Evolutionary conservation across 2,113 vertebrate genomes (phyloP), one percentile per base, ranked within the genome.

Genomic region (Carettochelys insculpta): DNA sequence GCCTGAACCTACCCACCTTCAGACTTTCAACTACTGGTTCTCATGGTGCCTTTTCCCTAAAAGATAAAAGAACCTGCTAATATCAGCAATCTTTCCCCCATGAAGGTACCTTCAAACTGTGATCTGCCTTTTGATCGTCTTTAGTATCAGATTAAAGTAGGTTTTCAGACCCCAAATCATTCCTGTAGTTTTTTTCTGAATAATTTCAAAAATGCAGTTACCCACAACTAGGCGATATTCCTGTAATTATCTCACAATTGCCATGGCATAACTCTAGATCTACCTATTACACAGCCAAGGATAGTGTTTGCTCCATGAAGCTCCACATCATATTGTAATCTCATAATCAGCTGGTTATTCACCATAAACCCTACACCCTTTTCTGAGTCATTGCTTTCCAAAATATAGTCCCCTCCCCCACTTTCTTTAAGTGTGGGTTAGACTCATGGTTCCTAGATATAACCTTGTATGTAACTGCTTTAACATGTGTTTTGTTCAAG

Each of bases 341-440:
- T 95, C 94, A 95, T 78, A 90, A 92, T 94, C 92, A 96, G 93
- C 86, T 78, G 78, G 48, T 90, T 91, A 95, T 38, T 87, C 87
- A 96, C 75, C 87, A 95, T 89, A 92, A n/a, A 50, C 85, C 84
- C 80, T 20, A 2, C 93, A 91, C 86, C 43, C 93, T 95, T 96
- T 95, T 95, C 84, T 65, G 92, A 95, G 91, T 94, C 95, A 95
- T 56, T 94, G 95, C 78, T 92, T 94, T 96, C 87, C 94, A 92
- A 94, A 97, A 94, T 88, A 91, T 1, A 92, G 88, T 25, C 84
- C 73, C 77, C 91, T 65, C 54, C 5, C 2, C 10, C 24, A 22
- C 53, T 11, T 53, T 82, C 53, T 82, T 7, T 4, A 34, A 73
- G 38, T 85, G 50, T 89, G 91, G 93, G 94, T 92, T 88, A 94